phyloP scores from a whole-genome alignment of 2,113 vertebrate genomes.

The Cyphomyrus plagiostoma region DNA sequence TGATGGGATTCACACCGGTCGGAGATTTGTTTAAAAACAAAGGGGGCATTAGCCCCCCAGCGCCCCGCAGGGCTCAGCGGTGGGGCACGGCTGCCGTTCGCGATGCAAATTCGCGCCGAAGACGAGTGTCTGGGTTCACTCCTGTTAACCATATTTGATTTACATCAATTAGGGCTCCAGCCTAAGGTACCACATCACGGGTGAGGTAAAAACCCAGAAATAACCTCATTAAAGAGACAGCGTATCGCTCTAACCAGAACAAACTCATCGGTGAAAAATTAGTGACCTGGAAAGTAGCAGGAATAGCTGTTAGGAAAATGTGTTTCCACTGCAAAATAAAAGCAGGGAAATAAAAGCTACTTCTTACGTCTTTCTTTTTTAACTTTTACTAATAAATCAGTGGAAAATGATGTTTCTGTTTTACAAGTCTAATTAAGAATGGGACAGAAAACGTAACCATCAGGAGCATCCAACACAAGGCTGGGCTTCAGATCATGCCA shows the following conservation, averaged over 20 bases:
- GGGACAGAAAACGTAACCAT: neutral
- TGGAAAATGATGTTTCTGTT: conserved; percentile 47
- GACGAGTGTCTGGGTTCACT: conserved; percentile 72
- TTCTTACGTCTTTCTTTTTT: conserved; percentile 35
- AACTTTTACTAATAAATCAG: conserved; percentile 45
- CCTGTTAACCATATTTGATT: conserved; percentile 86
- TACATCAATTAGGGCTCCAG: conserved; percentile 89
- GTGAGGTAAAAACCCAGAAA: conserved; percentile 99
- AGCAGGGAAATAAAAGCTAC: conserved; percentile 39
- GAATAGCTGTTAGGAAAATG: conserved; percentile 76
- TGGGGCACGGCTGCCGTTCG: conserved; percentile 30
- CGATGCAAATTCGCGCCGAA: conserved; percentile 40
- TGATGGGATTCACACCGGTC: neutral
- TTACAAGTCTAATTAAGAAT: conserved; percentile 57
- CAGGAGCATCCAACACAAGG: neutral
- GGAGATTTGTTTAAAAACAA: neutral
- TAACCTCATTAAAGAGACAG: conserved; percentile 99
- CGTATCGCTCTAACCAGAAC: conserved; percentile 92
- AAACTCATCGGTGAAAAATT: conserved; percentile 98
- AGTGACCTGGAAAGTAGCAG: conserved; percentile 97
- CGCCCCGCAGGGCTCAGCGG: conserved; percentile 41
- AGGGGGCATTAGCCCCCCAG: neutral
- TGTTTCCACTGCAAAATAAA: conserved; percentile 66
- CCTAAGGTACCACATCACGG: conserved; percentile 92
- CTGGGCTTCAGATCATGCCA: neutral